Percentiles rank a stretch among this genome's conserved stretches.
Conservation (phyloP, 1,140 invertebrate species). For the Hyposmocoma kahamanoa region DNA sequence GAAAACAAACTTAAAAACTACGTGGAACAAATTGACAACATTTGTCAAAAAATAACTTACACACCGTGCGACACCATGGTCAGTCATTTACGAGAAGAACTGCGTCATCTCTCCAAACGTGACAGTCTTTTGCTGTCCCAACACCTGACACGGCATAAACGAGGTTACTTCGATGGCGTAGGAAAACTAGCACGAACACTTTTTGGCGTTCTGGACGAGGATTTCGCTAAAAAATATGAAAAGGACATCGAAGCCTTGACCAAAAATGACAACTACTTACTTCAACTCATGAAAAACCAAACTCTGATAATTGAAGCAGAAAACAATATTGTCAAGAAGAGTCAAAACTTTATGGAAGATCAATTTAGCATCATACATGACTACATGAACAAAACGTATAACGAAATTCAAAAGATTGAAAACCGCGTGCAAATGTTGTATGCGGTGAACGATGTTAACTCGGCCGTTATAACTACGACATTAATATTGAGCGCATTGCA, state of each 20-base stretch:
- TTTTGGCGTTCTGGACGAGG: background rate
- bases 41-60: no score
- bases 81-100: no score
- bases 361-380: background rate
- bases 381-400: background rate
- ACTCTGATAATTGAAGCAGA: background rate
- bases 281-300: background rate
- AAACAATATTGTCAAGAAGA: background rate
- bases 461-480: background rate
- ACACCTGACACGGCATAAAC: background rate
- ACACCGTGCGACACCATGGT: no score
- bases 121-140: no score
- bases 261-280: background rate
- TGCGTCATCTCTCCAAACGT: no score
- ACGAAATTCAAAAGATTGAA: background rate
- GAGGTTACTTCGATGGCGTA: background rate
- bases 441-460: background rate
- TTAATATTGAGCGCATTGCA: background rate
- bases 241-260: conserved; percentile 9
- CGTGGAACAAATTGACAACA: no score
- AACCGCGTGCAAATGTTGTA: background rate
- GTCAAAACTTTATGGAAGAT: background rate
- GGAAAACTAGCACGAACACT: background rate
- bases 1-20: no score
- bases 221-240: background rate